phyloP scores from a whole-genome alignment of 2,797 vertebrate genomes.

The Emydoidea blandingii region DNA sequence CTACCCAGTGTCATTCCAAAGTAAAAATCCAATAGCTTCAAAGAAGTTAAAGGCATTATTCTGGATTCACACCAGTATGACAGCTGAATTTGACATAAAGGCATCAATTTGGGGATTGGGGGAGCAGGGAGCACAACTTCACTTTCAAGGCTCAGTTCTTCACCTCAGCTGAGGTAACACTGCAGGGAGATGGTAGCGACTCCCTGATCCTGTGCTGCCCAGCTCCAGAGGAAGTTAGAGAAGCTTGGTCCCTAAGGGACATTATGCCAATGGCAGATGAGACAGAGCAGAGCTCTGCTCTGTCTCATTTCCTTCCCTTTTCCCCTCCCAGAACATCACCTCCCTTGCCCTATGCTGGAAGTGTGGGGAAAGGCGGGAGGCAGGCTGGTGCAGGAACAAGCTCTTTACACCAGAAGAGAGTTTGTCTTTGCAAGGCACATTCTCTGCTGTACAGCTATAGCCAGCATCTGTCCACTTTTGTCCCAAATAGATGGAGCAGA shows the following conservation, averaged over 20 bases:
- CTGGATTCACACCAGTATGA: neutral
- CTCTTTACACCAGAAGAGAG: neutral
- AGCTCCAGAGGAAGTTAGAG: neutral
- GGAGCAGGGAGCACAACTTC: fast-evolving
- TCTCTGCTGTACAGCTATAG: fast-evolving
- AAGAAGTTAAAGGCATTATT: neutral
- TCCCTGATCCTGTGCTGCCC: neutral
- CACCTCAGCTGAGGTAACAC: neutral
- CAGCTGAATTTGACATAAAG: neutral
- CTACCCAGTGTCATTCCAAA: neutral
- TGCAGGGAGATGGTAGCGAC: neutral
- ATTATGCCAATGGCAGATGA: neutral
- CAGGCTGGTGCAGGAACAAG: neutral
- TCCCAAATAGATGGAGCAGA: neutral
- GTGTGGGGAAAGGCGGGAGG: neutral
- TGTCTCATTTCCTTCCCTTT: neutral
- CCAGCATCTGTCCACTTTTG: neutral
- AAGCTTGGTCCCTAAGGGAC: fast-evolving
- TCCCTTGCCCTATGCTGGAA: neutral
- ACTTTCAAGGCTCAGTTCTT: fast-evolving
- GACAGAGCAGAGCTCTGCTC: neutral
- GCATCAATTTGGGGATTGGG: fast-evolving
- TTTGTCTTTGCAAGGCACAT: neutral
- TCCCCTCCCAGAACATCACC: neutral
- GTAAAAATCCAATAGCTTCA: neutral